Conservation (phyloP, 2,113 vertebrate species). For the Spermophilus dauricus region DNA sequence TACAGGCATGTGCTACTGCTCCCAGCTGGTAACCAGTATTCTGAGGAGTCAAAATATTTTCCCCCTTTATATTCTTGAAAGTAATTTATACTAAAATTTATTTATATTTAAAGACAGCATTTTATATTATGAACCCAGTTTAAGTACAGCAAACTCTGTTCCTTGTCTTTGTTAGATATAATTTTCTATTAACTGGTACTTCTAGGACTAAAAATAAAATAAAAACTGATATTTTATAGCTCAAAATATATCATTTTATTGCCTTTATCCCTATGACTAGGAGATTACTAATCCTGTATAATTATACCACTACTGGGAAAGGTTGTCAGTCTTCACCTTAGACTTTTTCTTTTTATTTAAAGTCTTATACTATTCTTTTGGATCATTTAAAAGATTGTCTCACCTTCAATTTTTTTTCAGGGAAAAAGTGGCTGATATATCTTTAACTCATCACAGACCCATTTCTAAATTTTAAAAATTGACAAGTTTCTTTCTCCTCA, state of each 20-base stretch:
- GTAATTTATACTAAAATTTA: constrained; percentile 27
- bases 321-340: neutral
- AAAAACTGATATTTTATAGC: neutral
- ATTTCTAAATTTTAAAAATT: constrained; percentile 48
- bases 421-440: neutral
- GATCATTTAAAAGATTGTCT: constrained; percentile 15
- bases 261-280: neutral
- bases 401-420: neutral
- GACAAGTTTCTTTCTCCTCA: neutral
- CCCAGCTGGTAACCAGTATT: neutral
- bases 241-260: constrained; percentile 21
- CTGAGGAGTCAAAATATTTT: neutral
- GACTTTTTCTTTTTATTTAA: constrained; percentile 32
- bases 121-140: constrained; percentile 4
- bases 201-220: constrained; percentile 38
- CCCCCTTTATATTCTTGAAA: neutral
- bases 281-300: neutral
- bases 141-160: constrained; percentile 19
- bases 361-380: constrained; percentile 18
- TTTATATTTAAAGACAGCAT: constrained; percentile 20
- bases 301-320: neutral
- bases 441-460: neutral
- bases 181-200: neutral
- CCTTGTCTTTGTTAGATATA: neutral
- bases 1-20: no score